These are phyloP conservation scores for Phasianus colchicus DNA, from an alignment of 2,113 vertebrate species.

Conservation along the genomic window DNA sequence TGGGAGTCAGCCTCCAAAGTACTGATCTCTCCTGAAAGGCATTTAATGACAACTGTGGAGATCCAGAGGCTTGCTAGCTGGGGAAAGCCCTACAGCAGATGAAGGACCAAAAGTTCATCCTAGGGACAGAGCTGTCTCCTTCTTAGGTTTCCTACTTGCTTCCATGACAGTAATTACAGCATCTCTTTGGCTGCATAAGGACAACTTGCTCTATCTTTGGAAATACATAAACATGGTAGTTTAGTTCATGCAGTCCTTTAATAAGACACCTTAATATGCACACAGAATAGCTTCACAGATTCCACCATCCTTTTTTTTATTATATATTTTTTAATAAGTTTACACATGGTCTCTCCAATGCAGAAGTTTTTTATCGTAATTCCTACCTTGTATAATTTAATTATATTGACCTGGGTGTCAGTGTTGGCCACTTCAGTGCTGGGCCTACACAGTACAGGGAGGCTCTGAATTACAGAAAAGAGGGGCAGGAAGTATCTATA, in stretches of 20 bases:
- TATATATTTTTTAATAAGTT: neutral
- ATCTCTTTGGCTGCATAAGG: fast-evolving
- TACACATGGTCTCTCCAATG: neutral
- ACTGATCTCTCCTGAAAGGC: neutral
- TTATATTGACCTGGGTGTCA: neutral
- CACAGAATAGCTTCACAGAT: neutral
- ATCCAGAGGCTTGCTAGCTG: neutral
- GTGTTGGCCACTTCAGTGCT: neutral
- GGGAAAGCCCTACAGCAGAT: neutral
- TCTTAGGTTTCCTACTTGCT: neutral
- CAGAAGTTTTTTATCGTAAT: neutral
- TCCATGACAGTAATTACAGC: neutral
- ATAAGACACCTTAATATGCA: neutral
- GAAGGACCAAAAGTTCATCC: neutral
- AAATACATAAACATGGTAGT: neutral
- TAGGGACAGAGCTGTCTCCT: neutral
- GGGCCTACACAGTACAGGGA: neutral
- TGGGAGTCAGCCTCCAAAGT: neutral
- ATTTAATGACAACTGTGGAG: neutral
- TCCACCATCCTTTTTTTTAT: neutral
- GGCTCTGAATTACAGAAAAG: neutral
- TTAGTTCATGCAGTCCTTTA: neutral
- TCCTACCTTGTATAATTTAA: neutral
- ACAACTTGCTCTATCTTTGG: neutral
- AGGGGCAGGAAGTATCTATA: neutral